Base-by-base conservation (phyloP, 2,113 vertebrate genomes). In the Apistogramma diplotaenia region DNA sequence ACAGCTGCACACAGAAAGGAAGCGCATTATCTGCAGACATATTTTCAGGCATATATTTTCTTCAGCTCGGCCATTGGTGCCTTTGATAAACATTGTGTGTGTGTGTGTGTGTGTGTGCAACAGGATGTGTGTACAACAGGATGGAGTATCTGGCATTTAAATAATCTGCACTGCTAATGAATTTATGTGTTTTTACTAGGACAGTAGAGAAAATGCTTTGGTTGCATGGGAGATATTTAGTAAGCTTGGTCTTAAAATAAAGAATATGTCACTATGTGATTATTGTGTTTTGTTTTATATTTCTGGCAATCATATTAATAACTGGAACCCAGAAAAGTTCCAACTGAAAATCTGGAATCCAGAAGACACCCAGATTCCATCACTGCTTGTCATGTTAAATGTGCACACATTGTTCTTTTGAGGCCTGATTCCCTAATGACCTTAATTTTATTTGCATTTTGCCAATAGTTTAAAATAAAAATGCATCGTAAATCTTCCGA, bases 301-400 rank as follows among this genome's bases (percentile, higher is more conserved):
- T 79, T 31, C 53, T 35, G 7, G 5, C 65, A 82, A 49, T 71
- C 18, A 5, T n/a, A 19, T 70, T 70, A 49, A 70, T 72, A 79
- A 60, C 78, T 83, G 31, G 18, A 70, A 85, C 56, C 43, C n/a
- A 61, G 40, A 59, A 54, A 56, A 75, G 71, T 21, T 54, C 15
- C 4, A 40, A 2, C 4, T 0, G 15, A 13, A 70, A 85, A 86
- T 29, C 56, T 80, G 55, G 35, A 46, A 23, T 65, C 49, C 55
- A 82, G 60, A 78, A 70, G 53, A 57, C 13, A 4, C 53, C 55
- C 2, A 25, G 37, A 21, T 46, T 9, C 2, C 43, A 2, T 70
- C 40, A 7, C 25, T 6, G 6, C 18, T 49, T 25, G 19, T 70
- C 25, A 67, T 27, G 10, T 1, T 65, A 46, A 27, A 23, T 65